Evolutionary conservation across 2,113 vertebrate genomes (phyloP).

Genomic region (Silurus glanis): DNA sequence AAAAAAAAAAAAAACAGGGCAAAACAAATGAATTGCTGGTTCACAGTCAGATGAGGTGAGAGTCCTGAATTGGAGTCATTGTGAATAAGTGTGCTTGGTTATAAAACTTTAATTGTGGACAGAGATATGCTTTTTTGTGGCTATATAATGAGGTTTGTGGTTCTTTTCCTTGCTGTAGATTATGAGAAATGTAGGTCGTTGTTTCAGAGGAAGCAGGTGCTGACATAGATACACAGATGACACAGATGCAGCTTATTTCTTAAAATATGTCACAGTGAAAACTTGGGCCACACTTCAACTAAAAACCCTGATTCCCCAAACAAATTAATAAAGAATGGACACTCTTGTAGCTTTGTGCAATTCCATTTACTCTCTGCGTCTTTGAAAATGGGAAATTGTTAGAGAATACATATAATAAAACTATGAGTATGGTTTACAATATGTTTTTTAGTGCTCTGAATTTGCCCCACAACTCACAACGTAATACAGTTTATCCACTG

Average conservation of each 20-base stretch:
- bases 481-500: not conserved
- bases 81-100: not conserved
- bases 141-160: not conserved
- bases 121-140: not conserved
- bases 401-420: not conserved
- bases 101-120: not conserved
- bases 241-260: not conserved
- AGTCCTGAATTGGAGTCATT: not conserved
- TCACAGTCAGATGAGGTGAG: not conserved
- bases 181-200: not conserved
- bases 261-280: not conserved
- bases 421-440: not conserved
- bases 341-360: not conserved
- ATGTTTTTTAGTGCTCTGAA: not conserved
- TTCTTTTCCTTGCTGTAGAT: not conserved
- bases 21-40: not conserved
- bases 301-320: not conserved
- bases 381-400: not conserved
- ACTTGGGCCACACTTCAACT: not conserved
- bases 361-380: not conserved
- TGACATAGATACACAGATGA: not conserved
- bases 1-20: not conserved
- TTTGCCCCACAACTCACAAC: not conserved
- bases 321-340: not conserved
- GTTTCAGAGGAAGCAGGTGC: not conserved